These are phyloP conservation scores for Muscicapa comitata DNA, from an alignment of 2,797 vertebrate genomes.

Conservation along the genomic window DNA sequence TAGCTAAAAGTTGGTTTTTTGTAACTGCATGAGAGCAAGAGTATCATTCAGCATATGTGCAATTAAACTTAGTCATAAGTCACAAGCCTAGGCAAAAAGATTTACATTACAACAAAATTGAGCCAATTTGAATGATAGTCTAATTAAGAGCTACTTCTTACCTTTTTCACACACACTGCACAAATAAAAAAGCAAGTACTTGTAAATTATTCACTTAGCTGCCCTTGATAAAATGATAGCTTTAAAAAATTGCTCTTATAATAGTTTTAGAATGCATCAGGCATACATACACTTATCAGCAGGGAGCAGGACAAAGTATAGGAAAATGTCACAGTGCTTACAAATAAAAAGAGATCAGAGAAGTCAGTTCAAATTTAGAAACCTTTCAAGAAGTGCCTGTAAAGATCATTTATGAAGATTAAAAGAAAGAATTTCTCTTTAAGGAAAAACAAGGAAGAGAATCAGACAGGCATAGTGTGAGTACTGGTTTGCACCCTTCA, in stretches of 20 bases:
- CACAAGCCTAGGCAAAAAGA: neutral
- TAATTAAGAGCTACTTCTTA: neutral
- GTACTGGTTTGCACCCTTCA: neutral
- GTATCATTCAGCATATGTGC: neutral
- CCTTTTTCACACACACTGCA: neutral
- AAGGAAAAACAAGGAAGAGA: neutral
- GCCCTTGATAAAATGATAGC: neutral
- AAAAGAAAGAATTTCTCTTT: conserved; percentile 25
- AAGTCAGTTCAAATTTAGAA: conserved; percentile 23
- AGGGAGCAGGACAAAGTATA: neutral
- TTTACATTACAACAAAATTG: neutral
- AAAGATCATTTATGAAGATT: conserved; percentile 38
- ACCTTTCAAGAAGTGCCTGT: neutral
- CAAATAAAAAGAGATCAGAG: conserved; percentile 33
- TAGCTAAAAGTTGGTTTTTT: neutral
- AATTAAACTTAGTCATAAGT: neutral
- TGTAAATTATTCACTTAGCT: conserved; percentile 35
- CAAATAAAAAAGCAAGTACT: neutral
- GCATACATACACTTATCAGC: neutral
- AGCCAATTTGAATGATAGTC: neutral
- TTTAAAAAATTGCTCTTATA: neutral
- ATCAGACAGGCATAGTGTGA: neutral
- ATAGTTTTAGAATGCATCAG: neutral
- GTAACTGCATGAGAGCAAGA: neutral
- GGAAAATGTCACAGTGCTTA: conserved; percentile 19